Conservation (phyloP, 1,140 invertebrate genomes). For the Drosophila erecta region DNA sequence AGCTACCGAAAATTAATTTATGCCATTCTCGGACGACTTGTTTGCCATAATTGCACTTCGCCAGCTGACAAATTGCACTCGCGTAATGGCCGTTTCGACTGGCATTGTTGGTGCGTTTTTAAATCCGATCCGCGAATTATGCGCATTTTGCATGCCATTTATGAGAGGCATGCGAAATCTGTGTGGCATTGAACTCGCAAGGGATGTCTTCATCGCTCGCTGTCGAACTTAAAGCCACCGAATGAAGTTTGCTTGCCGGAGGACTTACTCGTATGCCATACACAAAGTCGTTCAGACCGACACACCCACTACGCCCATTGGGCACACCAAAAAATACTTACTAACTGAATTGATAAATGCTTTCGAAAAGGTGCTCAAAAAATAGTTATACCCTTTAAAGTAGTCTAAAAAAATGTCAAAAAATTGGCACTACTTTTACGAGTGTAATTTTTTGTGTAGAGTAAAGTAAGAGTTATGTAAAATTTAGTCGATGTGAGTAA, state of each 20-base stretch:
- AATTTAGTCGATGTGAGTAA: no score
- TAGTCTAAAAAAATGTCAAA: no score
- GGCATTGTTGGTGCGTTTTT: constrained; percentile 27
- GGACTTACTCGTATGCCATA: constrained; percentile 32
- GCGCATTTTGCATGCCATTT: constrained; percentile 70
- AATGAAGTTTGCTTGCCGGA: constrained; percentile 9
- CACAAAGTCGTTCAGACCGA: constrained; percentile 17
- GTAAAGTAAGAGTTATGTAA: no score
- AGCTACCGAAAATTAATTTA: constrained; percentile 77
- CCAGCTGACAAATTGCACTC: constrained; percentile 46
- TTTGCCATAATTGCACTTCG: constrained; percentile 67
- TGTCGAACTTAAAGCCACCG: constrained; percentile 23
- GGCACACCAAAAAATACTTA: background rate
- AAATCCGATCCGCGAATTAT: constrained; percentile 44
- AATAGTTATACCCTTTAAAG: background rate
- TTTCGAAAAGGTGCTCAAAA: no score
- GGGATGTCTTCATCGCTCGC: constrained; percentile 11
- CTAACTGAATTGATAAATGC: background rate
- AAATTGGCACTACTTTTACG: no score
- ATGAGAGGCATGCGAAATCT: constrained; percentile 31
- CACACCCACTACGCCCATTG: constrained; percentile 29
- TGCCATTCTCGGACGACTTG: constrained; percentile 53
- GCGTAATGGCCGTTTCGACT: constrained; percentile 29
- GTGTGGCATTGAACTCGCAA: constrained; percentile 62
- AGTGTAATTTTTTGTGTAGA: no score